phyloP scores from a whole-genome alignment of 1,140 invertebrate species.

The Ctenoplectra terminalis region DNA sequence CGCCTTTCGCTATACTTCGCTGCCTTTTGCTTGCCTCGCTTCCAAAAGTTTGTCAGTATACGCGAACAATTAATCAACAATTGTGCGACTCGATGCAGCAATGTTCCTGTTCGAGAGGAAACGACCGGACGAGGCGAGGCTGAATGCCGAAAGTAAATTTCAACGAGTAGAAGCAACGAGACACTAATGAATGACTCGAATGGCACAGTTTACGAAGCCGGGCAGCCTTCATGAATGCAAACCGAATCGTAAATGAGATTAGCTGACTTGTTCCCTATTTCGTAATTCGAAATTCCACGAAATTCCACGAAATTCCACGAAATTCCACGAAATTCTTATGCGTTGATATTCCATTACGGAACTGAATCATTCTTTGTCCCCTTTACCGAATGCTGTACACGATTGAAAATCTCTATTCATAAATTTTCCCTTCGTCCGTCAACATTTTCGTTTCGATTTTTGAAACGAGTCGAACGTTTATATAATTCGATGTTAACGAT shows the following conservation, averaged over 20 bases:
- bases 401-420: not conserved
- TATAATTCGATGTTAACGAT: not conserved
- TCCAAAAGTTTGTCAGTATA: not conserved
- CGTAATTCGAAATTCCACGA: not conserved
- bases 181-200: too few species aligned
- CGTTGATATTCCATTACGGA: not conserved
- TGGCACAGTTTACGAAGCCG: not conserved
- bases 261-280: not conserved
- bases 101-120: too few species aligned
- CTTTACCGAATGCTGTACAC: not conserved
- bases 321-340: not conserved
- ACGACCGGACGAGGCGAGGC: too few species aligned
- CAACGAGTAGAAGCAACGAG: slow-evolving; percentile 15
- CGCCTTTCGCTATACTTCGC: not conserved
- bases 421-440: not conserved
- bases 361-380: not conserved
- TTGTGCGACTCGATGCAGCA: not conserved
- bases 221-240: not conserved
- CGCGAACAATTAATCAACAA: slow-evolving; percentile 21
- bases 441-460: not conserved
- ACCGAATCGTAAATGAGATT: not conserved
- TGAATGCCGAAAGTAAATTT: slow-evolving; percentile 9
- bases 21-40: not conserved
- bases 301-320: too few species aligned
- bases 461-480: not conserved